These are phyloP conservation scores for Cepaea nemoralis DNA, from an alignment of 1,140 invertebrate genomes.

Conservation along the genomic window DNA sequence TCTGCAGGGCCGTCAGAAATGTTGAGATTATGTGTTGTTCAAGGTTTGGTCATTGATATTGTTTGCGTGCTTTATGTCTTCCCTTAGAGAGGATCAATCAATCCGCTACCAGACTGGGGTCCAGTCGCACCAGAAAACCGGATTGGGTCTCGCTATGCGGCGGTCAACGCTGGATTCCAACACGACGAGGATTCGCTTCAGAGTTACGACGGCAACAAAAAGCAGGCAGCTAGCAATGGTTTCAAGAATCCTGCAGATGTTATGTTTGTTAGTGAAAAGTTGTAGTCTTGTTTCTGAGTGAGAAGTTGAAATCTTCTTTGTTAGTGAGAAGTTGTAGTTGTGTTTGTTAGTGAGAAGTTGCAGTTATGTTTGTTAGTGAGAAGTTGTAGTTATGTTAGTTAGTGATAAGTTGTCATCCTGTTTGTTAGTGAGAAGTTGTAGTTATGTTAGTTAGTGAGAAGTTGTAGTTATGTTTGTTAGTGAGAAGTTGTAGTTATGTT, in stretches of 20 bases:
- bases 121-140: constrained; percentile 51
- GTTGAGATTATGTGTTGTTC: too few relatives aligned
- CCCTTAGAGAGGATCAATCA: too few relatives aligned
- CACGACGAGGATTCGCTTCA: not conserved
- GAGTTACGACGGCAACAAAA: not conserved
- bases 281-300: too few relatives aligned
- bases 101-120: constrained; percentile 49
- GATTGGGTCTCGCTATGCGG: constrained; percentile 42
- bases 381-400: not conserved
- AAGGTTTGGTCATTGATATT: too few relatives aligned
- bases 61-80: too few relatives aligned
- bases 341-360: too few relatives aligned
- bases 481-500: too few relatives aligned
- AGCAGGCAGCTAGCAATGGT: not conserved
- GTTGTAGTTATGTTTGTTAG: too few relatives aligned
- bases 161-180: not conserved
- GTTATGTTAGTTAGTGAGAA: too few relatives aligned
- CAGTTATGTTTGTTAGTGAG: not conserved
- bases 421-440: not conserved
- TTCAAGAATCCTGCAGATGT: not conserved
- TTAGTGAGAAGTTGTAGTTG: not conserved
- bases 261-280: not conserved
- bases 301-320: too few relatives aligned
- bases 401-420: too few relatives aligned
- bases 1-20: too few relatives aligned